Percentiles rank a stretch among this genome's conserved stretches.
These are phyloP conservation scores for Phragmatobia fuliginosa DNA, from an alignment of 2,888 invertebrate species.

Conservation along the genomic window DNA sequence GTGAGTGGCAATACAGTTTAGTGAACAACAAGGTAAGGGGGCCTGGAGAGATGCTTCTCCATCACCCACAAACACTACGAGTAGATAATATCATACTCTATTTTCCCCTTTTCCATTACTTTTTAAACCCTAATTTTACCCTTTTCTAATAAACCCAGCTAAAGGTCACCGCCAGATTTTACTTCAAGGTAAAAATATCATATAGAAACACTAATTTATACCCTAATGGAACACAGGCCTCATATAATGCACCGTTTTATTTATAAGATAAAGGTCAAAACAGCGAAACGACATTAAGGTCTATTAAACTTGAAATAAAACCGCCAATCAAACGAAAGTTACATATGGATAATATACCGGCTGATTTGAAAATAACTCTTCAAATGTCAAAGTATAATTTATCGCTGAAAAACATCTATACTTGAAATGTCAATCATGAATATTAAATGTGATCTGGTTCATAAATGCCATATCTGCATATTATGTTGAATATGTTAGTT, in stretches of 20 bases:
- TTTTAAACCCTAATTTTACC: neutral
- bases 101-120: neutral
- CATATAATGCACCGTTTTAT: slow-evolving; percentile 26
- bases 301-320: slow-evolving; percentile 42
- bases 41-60: too few relatives aligned
- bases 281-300: slow-evolving; percentile 32
- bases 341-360: neutral
- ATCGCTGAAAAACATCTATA: neutral
- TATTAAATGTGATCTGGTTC: neutral
- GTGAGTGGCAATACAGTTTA: too few relatives aligned
- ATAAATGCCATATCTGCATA: neutral
- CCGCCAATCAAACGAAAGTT: slow-evolving; percentile 18
- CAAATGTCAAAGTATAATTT: neutral
- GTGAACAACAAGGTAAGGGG: too few relatives aligned
- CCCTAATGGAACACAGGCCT: slow-evolving; percentile 20
- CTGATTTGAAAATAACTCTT: neutral
- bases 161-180: slow-evolving; percentile 1
- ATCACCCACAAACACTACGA: too few relatives aligned
- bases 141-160: neutral
- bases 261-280: slow-evolving; percentile 43
- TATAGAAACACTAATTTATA: slow-evolving; percentile 15
- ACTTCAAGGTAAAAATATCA: slow-evolving; percentile 7
- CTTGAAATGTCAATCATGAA: neutral
- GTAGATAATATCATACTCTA: too few relatives aligned
- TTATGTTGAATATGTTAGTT: too few relatives aligned